A percentile compares a stretch with the other conserved stretches of the same genome.
Conservation (phyloP, 2,888 invertebrate species). For the Cosmia trapezina region DNA sequence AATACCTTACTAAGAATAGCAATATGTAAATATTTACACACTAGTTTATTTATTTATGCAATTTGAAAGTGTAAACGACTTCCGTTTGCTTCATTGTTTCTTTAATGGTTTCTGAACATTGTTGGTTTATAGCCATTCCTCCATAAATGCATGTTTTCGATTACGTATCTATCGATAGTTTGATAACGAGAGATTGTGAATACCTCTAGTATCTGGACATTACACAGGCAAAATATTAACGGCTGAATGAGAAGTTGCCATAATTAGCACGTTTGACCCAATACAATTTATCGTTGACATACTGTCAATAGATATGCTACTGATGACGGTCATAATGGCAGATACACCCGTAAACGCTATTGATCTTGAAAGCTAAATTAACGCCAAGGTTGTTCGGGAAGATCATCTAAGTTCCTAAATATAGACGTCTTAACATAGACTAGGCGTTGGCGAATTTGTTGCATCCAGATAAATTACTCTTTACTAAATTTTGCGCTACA, state of each 20-base stretch:
- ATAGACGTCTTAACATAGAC: slow-evolving; percentile 64
- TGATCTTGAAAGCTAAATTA: slow-evolving; percentile 64
- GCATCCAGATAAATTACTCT: slow-evolving; percentile 43
- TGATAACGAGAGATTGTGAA: slow-evolving; percentile 4
- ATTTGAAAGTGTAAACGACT: slow-evolving; percentile 51
- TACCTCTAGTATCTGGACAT: no score
- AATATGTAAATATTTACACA: slow-evolving; percentile 39
- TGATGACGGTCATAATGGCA: slow-evolving; percentile 31
- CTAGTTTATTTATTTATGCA: slow-evolving; percentile 46
- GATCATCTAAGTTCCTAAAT: slow-evolving; percentile 62
- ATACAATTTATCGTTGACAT: neutral
- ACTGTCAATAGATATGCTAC: slow-evolving; percentile 19
- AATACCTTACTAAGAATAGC: slow-evolving; percentile 29
- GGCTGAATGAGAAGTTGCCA: neutral
- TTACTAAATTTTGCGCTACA: slow-evolving; percentile 18
- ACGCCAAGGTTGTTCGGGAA: slow-evolving; percentile 62
- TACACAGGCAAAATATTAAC: neutral
- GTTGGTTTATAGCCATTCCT: slow-evolving; percentile 6
- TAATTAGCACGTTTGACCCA: neutral
- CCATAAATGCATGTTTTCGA: slow-evolving; percentile 14
- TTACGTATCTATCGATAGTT: neutral
- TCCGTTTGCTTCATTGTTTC: slow-evolving; percentile 45
- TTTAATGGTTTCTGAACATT: slow-evolving; percentile 13
- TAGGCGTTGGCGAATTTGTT: slow-evolving; percentile 55
- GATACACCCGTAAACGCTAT: slow-evolving; percentile 53